Conservation (phyloP, 2,888 invertebrate genomes). For the Ernsta delagoae region DNA sequence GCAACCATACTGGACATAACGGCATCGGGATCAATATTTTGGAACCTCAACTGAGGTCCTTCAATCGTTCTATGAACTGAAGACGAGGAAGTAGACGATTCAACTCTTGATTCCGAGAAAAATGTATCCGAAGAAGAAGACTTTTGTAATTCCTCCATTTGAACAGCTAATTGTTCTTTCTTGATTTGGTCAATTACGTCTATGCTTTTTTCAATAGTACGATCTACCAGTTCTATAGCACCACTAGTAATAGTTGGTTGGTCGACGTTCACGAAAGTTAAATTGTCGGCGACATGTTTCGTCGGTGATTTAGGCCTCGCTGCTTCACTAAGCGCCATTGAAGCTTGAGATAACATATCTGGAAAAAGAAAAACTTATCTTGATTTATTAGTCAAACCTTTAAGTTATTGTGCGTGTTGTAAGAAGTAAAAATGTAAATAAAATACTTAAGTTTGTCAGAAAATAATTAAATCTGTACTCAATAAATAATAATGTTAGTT, state of each 20-base stretch:
- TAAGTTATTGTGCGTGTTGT: not conserved
- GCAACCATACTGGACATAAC: constrained; percentile 77
- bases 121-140: constrained; percentile 70
- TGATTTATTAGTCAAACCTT: not conserved
- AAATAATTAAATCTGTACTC: not conserved
- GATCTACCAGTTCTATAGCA: constrained; percentile 82
- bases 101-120: constrained; percentile 70
- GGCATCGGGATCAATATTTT: constrained; percentile 70
- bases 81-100: constrained; percentile 76
- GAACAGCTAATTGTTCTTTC: constrained; percentile 71
- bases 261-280: constrained; percentile 78
- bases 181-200: constrained; percentile 75
- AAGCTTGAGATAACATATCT: constrained; percentile 71
- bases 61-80: constrained; percentile 72
- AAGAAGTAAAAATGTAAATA: constrained; percentile 3
- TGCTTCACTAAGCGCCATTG: constrained; percentile 66
- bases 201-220: constrained; percentile 75
- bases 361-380: constrained; percentile 55
- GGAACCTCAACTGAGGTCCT: constrained; percentile 68
- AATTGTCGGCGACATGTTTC: constrained; percentile 76
- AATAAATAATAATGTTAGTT: constrained; percentile 6
- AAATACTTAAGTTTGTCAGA: not conserved
- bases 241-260: constrained; percentile 83
- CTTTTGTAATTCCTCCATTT: constrained; percentile 75
- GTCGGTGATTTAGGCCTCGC: constrained; percentile 78